Conservation (phyloP, 2,113 vertebrate species). For the Dromas ardeola region DNA sequence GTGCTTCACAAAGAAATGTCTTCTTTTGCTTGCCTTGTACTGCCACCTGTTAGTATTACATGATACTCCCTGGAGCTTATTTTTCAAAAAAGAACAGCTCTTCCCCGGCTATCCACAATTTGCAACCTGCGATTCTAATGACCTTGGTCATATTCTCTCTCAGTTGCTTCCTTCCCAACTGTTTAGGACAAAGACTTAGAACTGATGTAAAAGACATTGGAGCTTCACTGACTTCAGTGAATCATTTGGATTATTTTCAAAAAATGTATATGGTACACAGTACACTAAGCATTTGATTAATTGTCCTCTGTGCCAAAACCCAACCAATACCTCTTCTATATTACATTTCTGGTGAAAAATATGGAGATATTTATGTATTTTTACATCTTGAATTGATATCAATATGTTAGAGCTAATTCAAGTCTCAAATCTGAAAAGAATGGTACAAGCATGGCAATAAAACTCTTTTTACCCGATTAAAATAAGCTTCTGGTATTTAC, state of each 20-base stretch:
- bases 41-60: not conserved
- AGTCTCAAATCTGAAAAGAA: not conserved
- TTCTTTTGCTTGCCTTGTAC: not conserved
- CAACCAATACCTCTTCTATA: not conserved
- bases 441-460: not conserved
- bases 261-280: rapidly evolving
- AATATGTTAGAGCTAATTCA: not conserved
- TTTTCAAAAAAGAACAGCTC: not conserved
- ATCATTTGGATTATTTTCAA: not conserved
- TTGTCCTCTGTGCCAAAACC: not conserved
- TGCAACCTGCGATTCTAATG: not conserved
- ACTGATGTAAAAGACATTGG: not conserved
- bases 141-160: not conserved
- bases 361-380: not conserved
- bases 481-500: not conserved
- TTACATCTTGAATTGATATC: not conserved
- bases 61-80: not conserved
- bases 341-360: not conserved
- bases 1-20: not conserved
- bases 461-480: not conserved
- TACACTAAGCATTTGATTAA: not conserved
- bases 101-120: not conserved
- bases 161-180: not conserved
- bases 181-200: not conserved
- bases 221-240: not conserved